These are phyloP conservation scores for Drosophila prostipennis DNA, from an alignment of 2,888 invertebrate species.

Conservation along the genomic window DNA sequence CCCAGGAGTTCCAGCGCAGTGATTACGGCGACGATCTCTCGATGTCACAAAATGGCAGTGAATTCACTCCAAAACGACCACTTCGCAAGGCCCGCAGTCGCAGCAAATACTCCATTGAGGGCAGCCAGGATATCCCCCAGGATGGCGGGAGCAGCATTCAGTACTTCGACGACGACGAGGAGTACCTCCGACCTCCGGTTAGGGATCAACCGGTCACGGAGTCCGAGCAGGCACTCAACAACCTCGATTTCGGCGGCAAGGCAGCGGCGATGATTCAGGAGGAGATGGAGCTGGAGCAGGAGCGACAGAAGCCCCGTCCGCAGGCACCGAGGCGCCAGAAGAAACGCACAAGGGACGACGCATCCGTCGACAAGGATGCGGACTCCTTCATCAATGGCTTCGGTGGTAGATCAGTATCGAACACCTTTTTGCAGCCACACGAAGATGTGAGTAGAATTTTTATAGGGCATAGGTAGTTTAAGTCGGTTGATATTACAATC, in stretches of 20 bases:
- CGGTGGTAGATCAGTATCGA: constrained; percentile 84
- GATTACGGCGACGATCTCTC: constrained; percentile 83
- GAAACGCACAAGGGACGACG: constrained; percentile 76
- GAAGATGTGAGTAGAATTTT: constrained; percentile 79
- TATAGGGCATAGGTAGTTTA: too few relatives aligned
- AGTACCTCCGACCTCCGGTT: constrained; percentile 75
- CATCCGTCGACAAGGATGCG: constrained; percentile 82
- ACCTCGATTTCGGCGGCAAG: constrained; percentile 58
- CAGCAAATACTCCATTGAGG: constrained; percentile 82
- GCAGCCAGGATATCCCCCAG: constrained; percentile 83
- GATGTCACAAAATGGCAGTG: constrained; percentile 82
- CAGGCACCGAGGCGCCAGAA: constrained; percentile 83
- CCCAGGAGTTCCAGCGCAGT: constrained; percentile 79
- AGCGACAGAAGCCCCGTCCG: constrained; percentile 74
- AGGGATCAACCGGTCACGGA: constrained; percentile 62
- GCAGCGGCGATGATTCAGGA: constrained; percentile 43
- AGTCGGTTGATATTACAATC: too few relatives aligned
- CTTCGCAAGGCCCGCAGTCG: constrained; percentile 85
- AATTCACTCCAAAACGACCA: constrained; percentile 85
- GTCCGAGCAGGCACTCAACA: constrained; percentile 61
- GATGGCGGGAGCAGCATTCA: constrained; percentile 78
- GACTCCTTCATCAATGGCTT: constrained; percentile 84
- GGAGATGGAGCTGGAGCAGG: constrained; percentile 22
- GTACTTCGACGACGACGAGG: constrained; percentile 84
- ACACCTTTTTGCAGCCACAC: constrained; percentile 83